These are phyloP conservation scores for Sylvia atricapilla DNA, from an alignment of 2,113 vertebrate species.

Conservation along the genomic window DNA sequence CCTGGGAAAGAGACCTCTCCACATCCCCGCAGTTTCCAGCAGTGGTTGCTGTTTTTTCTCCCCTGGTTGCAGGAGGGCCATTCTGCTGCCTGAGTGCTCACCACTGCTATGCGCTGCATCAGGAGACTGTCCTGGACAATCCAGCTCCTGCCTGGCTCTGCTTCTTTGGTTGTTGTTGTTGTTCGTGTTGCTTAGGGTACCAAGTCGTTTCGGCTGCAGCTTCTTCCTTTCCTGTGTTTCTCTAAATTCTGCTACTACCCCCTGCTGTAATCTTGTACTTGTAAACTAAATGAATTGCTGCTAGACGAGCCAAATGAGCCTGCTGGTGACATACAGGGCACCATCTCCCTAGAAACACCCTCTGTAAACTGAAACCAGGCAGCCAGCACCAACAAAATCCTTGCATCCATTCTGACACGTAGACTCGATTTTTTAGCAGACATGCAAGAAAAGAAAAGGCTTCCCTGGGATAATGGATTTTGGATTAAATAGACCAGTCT, in stretches of 20 bases:
- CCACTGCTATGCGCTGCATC: neutral
- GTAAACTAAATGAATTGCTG: neutral
- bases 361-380: constrained; percentile 26
- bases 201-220: neutral
- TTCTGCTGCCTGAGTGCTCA: neutral
- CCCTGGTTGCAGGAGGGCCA: neutral
- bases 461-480: neutral
- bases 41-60: neutral
- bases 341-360: constrained; percentile 5
- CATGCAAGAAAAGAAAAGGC: neutral
- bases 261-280: constrained; percentile 34
- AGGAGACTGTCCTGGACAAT: constrained; percentile 12
- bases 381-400: neutral
- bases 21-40: neutral
- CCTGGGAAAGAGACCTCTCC: constrained; percentile 15
- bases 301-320: constrained; percentile 14
- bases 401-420: neutral
- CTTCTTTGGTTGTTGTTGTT: constrained; percentile 52
- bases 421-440: neutral
- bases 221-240: neutral
- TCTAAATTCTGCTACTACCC: constrained; percentile 35
- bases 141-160: constrained; percentile 9
- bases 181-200: constrained; percentile 68
- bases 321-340: neutral
- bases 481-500: neutral